These are phyloP conservation scores for Melierax canorus DNA, from an alignment of 2,113 vertebrate genomes.

Conservation along the genomic window DNA sequence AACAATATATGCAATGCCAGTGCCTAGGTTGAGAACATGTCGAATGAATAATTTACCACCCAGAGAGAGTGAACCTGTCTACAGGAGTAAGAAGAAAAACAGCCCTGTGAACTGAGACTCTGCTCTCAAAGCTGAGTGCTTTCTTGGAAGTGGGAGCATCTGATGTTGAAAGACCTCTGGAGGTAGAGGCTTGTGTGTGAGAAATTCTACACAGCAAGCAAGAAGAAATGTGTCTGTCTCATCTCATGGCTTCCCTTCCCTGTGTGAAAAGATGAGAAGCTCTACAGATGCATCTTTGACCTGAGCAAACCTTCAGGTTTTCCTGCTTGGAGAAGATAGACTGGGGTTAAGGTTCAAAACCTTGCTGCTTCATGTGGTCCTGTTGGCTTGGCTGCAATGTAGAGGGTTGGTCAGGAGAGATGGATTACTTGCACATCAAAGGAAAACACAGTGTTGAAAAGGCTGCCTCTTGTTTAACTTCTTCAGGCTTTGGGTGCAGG, in stretches of 20 bases:
- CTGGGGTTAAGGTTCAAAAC: not conserved
- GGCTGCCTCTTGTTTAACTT: not conserved
- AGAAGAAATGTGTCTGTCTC: not conserved
- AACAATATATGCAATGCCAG: not conserved
- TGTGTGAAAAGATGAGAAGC: not conserved
- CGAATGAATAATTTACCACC: constrained; percentile 58
- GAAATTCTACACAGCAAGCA: not conserved
- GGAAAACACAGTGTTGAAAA: not conserved
- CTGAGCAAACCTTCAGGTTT: not conserved
- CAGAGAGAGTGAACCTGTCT: not conserved
- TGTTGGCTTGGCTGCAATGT: not conserved
- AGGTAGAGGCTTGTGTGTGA: not conserved
- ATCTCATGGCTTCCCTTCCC: not conserved
- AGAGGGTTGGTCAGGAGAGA: not conserved
- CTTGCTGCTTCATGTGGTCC: accelerated
- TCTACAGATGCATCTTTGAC: not conserved
- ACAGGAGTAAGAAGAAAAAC: not conserved
- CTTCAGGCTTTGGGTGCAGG: not conserved
- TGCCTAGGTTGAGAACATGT: not conserved
- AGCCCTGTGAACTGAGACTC: not conserved
- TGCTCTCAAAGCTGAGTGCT: not conserved
- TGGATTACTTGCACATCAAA: not conserved
- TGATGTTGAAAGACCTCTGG: not conserved
- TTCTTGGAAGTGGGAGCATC: not conserved
- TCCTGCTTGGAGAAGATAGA: not conserved